Evolutionary conservation across 2,888 invertebrate genomes (phyloP).

Genomic region (Agrochola circellaris): DNA sequence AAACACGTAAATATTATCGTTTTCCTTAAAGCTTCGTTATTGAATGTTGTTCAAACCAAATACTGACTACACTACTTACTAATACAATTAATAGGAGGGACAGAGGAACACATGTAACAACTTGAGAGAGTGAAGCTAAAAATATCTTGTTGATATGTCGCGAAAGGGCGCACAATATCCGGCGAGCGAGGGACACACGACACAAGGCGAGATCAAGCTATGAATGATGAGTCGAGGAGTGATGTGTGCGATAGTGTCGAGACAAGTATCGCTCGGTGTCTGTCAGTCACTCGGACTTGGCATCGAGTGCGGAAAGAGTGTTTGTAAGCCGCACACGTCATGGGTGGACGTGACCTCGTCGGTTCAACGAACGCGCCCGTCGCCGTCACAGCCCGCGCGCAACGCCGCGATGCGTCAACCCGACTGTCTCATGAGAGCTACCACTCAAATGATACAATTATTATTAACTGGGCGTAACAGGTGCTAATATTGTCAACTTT

Average conservation of each 20-base stretch:
- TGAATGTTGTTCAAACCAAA: neutral
- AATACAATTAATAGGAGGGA: slow-evolving; percentile 15
- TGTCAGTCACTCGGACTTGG: slow-evolving; percentile 67
- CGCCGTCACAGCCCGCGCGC: slow-evolving; percentile 81
- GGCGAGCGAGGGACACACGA: slow-evolving; percentile 35
- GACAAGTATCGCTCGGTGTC: slow-evolving; percentile 51
- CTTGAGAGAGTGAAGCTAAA: slow-evolving; percentile 48
- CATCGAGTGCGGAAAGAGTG: slow-evolving; percentile 74
- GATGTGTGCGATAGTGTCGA: slow-evolving; percentile 56
- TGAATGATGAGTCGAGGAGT: slow-evolving; percentile 56
- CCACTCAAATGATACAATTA: slow-evolving; percentile 64
- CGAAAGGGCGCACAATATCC: slow-evolving; percentile 58
- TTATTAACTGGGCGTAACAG: slow-evolving; percentile 58
- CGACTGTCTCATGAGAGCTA: slow-evolving; percentile 70
- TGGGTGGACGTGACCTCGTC: slow-evolving; percentile 88
- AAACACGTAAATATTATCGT: neutral
- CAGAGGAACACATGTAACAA: slow-evolving; percentile 35
- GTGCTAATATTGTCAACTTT: slow-evolving; percentile 45
- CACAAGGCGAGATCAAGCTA: slow-evolving; percentile 52
- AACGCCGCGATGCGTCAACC: slow-evolving; percentile 83
- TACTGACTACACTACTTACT: neutral
- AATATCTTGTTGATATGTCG: slow-evolving; percentile 54
- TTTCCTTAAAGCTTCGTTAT: slow-evolving; percentile 20
- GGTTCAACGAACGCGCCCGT: slow-evolving; percentile 88
- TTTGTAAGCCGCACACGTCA: slow-evolving; percentile 82